phyloP scores from a whole-genome alignment of 2,113 vertebrate species.

The Helogale parvula region DNA sequence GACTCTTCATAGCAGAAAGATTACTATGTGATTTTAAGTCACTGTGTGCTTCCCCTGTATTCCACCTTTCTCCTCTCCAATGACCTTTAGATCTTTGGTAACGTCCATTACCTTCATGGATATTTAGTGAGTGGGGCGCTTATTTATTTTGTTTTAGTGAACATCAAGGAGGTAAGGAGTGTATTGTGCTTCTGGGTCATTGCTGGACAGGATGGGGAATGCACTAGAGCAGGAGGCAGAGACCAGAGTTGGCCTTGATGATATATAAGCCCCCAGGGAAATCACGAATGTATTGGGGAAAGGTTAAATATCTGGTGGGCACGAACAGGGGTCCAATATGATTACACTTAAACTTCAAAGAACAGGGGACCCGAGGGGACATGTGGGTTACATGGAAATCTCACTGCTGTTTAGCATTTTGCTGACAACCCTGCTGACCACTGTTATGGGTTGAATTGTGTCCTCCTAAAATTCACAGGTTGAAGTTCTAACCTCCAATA shows the following conservation, averaged over 20 bases:
- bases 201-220: background rate
- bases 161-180: background rate
- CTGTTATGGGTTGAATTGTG: background rate
- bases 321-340: background rate
- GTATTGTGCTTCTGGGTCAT: background rate
- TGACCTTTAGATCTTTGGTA: background rate
- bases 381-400: background rate
- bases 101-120: background rate
- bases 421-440: background rate
- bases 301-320: background rate
- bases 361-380: background rate
- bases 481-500: background rate
- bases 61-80: no score
- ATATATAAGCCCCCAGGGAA: background rate
- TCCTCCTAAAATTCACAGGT: background rate
- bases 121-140: background rate
- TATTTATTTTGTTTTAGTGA: background rate
- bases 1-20: background rate
- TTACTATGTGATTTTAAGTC: background rate
- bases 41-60: no score
- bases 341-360: slow-evolving; percentile 4
- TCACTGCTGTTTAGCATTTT: background rate
- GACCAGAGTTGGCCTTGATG: background rate
- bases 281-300: background rate
- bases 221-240: background rate